phyloP scores from a whole-genome alignment of 2,888 invertebrate genomes.

The Luperina testacea region DNA sequence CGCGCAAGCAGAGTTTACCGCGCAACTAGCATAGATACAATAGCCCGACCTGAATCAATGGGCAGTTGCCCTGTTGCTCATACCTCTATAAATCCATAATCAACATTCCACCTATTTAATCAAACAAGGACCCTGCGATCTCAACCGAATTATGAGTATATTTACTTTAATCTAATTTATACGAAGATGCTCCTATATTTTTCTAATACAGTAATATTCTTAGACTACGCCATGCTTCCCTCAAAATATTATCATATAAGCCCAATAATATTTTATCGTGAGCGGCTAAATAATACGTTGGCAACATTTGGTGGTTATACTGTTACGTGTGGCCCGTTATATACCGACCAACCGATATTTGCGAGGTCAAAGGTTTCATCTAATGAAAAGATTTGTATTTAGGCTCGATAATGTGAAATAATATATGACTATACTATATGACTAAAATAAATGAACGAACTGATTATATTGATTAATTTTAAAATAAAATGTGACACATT shows the following conservation, averaged over 20 bases:
- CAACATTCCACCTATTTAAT: conserved; percentile 15
- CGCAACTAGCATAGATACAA: no score
- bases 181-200: conserved; percentile 46
- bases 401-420: conserved; percentile 4
- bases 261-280: conserved; percentile 62
- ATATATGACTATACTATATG: no score
- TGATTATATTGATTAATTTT: no score
- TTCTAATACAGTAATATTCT: conserved; percentile 54
- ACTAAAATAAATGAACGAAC: no score
- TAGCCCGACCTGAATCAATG: no score
- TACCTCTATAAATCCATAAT: no score
- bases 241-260: conserved; percentile 62
- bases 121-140: not conserved
- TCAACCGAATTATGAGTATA: conserved; percentile 13
- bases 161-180: conserved; percentile 42
- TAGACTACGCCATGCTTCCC: conserved; percentile 33
- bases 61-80: no score
- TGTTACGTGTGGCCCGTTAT: conserved; percentile 48
- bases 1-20: no score
- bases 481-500: no score
- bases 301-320: conserved; percentile 59
- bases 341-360: conserved; percentile 18
- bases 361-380: conserved; percentile 22
- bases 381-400: conserved; percentile 13
- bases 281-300: conserved; percentile 53